A percentile compares a stretch with the other conserved stretches of the same genome.
Conservation (phyloP, 64 coral and sea anemone genomes). For the Montipora sp. region DNA sequence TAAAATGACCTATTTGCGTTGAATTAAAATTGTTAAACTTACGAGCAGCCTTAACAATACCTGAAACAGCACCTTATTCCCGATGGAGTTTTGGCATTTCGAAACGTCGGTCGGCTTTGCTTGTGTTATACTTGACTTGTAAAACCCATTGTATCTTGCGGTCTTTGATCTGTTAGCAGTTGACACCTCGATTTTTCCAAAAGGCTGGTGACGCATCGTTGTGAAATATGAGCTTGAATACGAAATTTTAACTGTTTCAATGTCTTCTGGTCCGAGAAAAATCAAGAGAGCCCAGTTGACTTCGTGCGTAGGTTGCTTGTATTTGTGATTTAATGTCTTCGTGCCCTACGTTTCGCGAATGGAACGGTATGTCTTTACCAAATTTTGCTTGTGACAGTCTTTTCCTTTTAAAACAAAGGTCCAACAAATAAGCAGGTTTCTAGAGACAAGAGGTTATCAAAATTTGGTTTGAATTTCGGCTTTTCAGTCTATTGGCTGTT, state of each 20-base stretch:
- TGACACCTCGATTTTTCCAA: conserved; percentile 19
- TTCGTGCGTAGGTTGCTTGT: background rate
- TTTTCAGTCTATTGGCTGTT: no score
- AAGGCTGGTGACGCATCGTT: background rate
- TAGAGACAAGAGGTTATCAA: no score
- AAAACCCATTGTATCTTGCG: conserved; percentile 6
- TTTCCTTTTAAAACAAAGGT: no score
- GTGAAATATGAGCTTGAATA: conserved; percentile 2
- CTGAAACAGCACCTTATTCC: background rate
- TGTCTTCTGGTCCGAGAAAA: background rate
- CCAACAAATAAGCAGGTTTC: no score
- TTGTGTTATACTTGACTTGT: background rate
- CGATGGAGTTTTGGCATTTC: background rate
- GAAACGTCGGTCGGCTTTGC: background rate
- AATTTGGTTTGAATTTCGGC: no score
- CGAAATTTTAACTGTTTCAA: conserved; percentile 51
- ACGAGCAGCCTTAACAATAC: conserved; percentile 16
- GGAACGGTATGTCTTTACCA: no score
- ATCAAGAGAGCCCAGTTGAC: conserved; percentile 1
- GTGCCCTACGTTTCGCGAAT: no score
- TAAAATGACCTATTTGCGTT: background rate
- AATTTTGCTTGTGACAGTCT: no score
- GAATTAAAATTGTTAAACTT: conserved; percentile 25
- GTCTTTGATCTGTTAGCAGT: conserved; percentile 31
- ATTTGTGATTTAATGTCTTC: background rate